Evolutionary conservation across 2,113 vertebrate species (phyloP), one percentile per base, ranked within the genome.

Genomic region (Vidua macroura): DNA sequence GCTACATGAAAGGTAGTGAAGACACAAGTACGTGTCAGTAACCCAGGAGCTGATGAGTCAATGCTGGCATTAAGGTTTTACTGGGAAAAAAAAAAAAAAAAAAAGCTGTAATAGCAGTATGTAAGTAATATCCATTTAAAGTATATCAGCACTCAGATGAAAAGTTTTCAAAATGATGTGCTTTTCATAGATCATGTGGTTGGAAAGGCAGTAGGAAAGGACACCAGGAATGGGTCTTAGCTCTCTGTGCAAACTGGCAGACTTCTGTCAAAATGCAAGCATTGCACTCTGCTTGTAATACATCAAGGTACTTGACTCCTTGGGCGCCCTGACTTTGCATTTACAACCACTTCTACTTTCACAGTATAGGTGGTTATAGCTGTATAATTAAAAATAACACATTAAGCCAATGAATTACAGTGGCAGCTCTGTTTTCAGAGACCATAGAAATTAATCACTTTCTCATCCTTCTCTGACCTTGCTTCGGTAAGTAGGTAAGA

Each of bases 381-480:
- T 1, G 0, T 59, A 82, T 83, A 78, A 91, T 95, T 89, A 89
- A 94, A 95, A 89, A 86, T 15, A 93, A 48, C 66, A 49, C 60
- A 73, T 88, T 89, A 84, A 90, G 52, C 37, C 58, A 74, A 79
- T 84, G 75, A 94, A 66, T 79, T 95, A 84, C 23, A 79, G 55
- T 25, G 46, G 14, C 28, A 80, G 88, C 37, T 92, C 73, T 33
- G 49, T 86, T 90, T 90, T 96, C 86, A 55, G 15, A 88, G 75
- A 39, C 86, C 51, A 68, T 91, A 83, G 83, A 86, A 94, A 78
- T 91, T 97, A 91, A 96, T 95, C 0, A 0, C 44, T 67, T 86
- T 91, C 62, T 88, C 63, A 82, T 92, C 73, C 21, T 90, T 88
- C 64, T 84, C 64, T 96, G 95, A 93, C 97, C 96, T 97, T 95